Evolutionary conservation across 2,797 vertebrate genomes (phyloP), one percentile per base, ranked within the genome.

Genomic region (Hippocampus kuda): DNA sequence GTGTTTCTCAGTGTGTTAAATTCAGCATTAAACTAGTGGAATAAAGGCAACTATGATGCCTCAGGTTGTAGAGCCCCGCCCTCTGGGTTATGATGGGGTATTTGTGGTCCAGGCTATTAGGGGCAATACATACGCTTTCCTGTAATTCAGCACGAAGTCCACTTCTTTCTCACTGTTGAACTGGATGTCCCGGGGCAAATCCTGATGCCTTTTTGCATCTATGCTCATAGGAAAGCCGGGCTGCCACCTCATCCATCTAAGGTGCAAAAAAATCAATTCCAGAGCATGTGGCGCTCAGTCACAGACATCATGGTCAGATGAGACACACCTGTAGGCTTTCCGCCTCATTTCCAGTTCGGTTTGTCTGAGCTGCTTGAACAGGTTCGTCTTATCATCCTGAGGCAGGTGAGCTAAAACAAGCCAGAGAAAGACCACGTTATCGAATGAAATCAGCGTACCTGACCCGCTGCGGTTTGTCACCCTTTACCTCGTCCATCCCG

Each of bases 121-220:
- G 27, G 11, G 56, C 27, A 62, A 64, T 64, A 93, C 96, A 87
- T 90, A 99, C 97, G 97, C 97, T 82, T 97, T 98, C 0, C 89
- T 94, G 89, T 98, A 99, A 90, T 98, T 99, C 66, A 98, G 90
- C 20, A 95, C 84, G 65, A 99, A 99, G 84, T 99, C 97, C 72
- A 97, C 88, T 65, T 93, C 94, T 73, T 99, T 99, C 84, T 99
- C 97, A 8, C 93, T 96, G 81, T 99, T 97, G 81, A 99, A 99
- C 87, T 98, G 97, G 83, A 98, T 95, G 83, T 99, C 95, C 0
- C 93, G 90, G 18, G 96, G 97, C 69, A 99, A 84, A 0, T 98
- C 95, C 24, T 77, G 92, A 85, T 99, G 93, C 62, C 74, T 87
- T 74, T 90, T 91, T 30, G 94, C 94, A 73, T 99, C 95, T 0